Evolutionary conservation across 2,888 invertebrate species (phyloP).

Genomic region (Amblyjoppa fuscipennis): DNA sequence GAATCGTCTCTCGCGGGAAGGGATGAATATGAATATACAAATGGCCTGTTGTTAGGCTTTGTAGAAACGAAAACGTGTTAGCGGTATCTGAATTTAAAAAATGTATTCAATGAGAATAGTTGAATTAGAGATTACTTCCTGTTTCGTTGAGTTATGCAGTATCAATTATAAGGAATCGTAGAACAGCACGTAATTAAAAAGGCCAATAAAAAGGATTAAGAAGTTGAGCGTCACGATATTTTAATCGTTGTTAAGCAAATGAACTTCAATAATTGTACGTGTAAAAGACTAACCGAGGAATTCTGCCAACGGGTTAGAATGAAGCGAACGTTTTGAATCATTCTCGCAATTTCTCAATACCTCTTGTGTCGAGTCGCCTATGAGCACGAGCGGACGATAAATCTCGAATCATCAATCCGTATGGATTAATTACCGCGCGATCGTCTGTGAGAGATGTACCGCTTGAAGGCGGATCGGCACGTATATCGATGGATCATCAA

Average conservation of each 20-base stretch:
- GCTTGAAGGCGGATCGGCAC: slow-evolving; percentile 62
- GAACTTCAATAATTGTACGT: neutral
- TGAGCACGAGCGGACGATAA: slow-evolving; percentile 65
- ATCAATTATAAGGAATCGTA: slow-evolving; percentile 32
- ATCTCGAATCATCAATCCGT: slow-evolving; percentile 72
- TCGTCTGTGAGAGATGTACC: slow-evolving; percentile 25
- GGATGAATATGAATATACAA: slow-evolving; percentile 41
- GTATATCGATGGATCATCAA: slow-evolving; percentile 70
- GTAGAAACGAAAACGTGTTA: slow-evolving; percentile 37
- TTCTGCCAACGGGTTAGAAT: neutral
- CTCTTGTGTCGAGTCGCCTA: slow-evolving; percentile 16
- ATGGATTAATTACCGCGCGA: slow-evolving; percentile 61
- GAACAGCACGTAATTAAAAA: neutral
- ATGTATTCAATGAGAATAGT: slow-evolving; percentile 1
- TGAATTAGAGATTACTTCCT: neutral
- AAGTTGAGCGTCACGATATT: neutral
- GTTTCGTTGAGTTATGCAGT: neutral
- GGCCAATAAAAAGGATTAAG: neutral
- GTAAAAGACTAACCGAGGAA: neutral
- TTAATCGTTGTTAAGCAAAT: neutral
- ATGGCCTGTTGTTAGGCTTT: slow-evolving; percentile 34
- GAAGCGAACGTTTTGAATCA: slow-evolving; percentile 35
- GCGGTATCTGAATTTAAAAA: neutral
- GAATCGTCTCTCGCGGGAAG: slow-evolving; percentile 53
- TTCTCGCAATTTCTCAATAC: slow-evolving; percentile 47